phyloP scores from a whole-genome alignment of 2,113 vertebrate genomes.

The Daubentonia madagascariensis region DNA sequence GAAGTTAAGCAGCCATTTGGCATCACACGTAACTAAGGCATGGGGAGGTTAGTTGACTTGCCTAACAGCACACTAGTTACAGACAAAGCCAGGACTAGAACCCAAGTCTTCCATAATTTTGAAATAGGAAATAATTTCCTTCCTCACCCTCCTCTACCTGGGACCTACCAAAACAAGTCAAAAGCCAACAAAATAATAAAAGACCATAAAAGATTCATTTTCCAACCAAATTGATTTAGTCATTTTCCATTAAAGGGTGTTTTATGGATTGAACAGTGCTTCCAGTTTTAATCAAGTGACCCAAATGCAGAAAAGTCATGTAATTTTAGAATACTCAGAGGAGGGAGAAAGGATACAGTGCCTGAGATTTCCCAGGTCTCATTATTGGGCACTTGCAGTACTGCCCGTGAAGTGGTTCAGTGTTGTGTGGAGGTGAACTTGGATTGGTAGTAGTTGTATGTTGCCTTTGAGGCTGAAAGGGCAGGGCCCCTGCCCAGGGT shows the following conservation, averaged over 20 bases:
- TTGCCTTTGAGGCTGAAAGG: neutral
- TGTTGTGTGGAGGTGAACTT: too few species aligned
- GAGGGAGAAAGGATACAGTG: neutral
- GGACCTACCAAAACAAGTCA: neutral
- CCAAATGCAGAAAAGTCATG: neutral
- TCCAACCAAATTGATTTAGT: neutral
- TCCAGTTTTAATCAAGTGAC: conserved; percentile 36
- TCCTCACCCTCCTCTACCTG: neutral
- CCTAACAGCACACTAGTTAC: neutral
- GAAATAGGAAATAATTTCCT: neutral
- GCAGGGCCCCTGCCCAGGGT: neutral
- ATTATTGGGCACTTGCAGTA: neutral
- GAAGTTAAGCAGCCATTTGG: neutral
- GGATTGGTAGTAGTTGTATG: neutral
- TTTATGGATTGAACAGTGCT: conserved; percentile 20
- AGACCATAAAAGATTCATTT: neutral
- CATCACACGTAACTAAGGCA: neutral
- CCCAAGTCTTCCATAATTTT: neutral
- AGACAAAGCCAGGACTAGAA: neutral
- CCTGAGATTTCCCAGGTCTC: neutral
- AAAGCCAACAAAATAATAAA: neutral
- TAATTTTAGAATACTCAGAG: neutral
- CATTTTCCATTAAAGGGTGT: neutral
- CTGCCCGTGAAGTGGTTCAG: neutral
- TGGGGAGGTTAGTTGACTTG: neutral